Percentiles rank a stretch among this genome's conserved stretches.
phyloP scores from a whole-genome alignment of 2,113 vertebrate genomes.

The Cryptomyrus ogoouensis region DNA sequence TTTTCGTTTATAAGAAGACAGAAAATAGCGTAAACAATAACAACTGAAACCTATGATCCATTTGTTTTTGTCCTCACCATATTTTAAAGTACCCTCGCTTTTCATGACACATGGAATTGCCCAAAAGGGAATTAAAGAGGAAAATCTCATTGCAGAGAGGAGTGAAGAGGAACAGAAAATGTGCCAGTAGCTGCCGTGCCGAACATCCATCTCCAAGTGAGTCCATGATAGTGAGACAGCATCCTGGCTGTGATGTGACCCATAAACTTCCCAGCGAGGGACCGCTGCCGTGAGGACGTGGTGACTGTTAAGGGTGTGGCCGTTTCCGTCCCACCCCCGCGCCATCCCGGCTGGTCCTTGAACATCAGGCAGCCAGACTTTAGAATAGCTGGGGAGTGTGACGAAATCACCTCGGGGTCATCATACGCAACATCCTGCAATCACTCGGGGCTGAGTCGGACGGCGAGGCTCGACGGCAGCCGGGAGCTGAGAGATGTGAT shows the following conservation, averaged over 20 bases:
- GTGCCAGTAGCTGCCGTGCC: background rate
- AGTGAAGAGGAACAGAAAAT: background rate
- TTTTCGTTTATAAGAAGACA: slow-evolving; percentile 30
- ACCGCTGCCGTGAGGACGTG: background rate
- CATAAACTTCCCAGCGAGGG: background rate
- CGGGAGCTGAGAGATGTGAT: background rate
- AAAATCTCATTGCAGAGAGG: background rate
- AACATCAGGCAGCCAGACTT: background rate
- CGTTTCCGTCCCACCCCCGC: background rate
- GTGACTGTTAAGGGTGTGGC: slow-evolving; percentile 7
- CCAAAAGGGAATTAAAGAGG: background rate
- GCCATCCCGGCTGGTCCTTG: background rate
- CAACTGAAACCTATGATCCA: background rate
- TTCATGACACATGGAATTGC: slow-evolving; percentile 1
- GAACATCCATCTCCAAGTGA: background rate
- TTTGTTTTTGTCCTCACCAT: background rate
- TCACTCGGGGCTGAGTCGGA: background rate
- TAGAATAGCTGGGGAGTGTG: background rate
- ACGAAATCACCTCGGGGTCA: background rate
- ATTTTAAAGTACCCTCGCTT: background rate
- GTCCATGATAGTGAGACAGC: background rate
- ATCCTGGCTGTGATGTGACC: background rate
- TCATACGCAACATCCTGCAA: background rate
- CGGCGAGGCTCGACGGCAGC: background rate
- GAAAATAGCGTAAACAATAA: background rate